Evolutionary conservation across 2,797 vertebrate genomes (phyloP), one percentile per base, ranked within the genome.

Genomic region (Arctocebus calabarensis): DNA sequence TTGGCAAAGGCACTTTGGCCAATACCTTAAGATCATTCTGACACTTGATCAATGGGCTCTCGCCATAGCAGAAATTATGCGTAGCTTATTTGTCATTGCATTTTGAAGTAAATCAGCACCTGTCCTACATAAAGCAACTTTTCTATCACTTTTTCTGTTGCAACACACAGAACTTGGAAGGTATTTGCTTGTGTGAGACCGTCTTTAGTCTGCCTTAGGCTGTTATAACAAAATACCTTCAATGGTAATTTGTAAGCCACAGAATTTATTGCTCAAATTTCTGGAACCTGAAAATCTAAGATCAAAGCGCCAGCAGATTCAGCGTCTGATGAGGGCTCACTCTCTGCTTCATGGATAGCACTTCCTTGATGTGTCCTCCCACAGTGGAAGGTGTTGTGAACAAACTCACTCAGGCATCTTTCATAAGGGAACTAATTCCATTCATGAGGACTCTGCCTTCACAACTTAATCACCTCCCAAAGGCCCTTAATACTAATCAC

Each of bases 101-200:
- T 92, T 77, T 75, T 91, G 45, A 88, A 79, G 70, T 73, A 82
- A 78, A 88, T 52, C 88, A 77, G 73, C 37, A 1, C 29, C 48
- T 52, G 48, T 52, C 14, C 64, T 88, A 12, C 68, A 45, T 57
- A 74, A 91, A 27, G 45, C 91, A 89, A 55, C 34, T 55, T 86
- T 78, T 66, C n/a, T 88, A n/a, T 62, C 73, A 88, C 77, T 93
- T 74, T 74, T 74, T 59, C 17, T 55, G 32, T 57, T 94, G 48
- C 2, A 94, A 59, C 22, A 79, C 12, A 22, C 11, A 64, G 45
- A 79, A 84, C 22, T 61, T 78, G 61, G 43, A 82, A 66, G n/a
- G 62, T 37, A 14, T 23, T 59, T 66, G 61, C 55, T 22, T n/a
- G 5, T 68, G 23, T 32, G 62, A 96, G 43, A 27, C 48, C 62